These are phyloP conservation scores for Nixonia krombeini DNA, from an alignment of 1,140 invertebrate genomes.

Conservation along the genomic window DNA sequence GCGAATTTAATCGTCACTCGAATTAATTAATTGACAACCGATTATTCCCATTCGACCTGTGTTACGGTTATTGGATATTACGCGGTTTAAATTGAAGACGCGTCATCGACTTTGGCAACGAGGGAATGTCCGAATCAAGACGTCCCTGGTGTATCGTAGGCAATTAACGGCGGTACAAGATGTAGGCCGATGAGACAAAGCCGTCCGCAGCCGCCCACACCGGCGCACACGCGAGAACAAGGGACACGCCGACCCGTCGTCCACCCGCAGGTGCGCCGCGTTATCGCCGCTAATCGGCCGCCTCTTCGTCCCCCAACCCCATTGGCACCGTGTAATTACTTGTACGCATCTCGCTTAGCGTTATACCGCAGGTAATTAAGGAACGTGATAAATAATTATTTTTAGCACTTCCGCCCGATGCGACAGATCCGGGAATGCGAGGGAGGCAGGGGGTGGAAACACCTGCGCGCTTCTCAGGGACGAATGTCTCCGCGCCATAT, in stretches of 20 bases:
- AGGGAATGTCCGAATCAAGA: slow-evolving; percentile 32
- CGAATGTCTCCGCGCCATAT: slow-evolving; percentile 23
- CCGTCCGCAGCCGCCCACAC: slow-evolving; percentile 42
- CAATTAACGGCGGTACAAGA: slow-evolving; percentile 62
- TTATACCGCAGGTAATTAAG: slow-evolving; percentile 58
- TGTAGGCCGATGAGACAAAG: slow-evolving; percentile 32
- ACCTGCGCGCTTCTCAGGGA: slow-evolving; percentile 35
- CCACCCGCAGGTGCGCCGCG: slow-evolving; percentile 53
- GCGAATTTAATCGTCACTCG: slow-evolving; percentile 24
- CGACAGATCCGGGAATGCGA: slow-evolving; percentile 39
- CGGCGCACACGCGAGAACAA: slow-evolving; percentile 33
- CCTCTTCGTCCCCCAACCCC: slow-evolving; percentile 16
- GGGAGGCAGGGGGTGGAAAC: slow-evolving; percentile 25
- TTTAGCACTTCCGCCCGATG: slow-evolving; percentile 43
- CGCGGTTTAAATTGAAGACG: slow-evolving; percentile 19
- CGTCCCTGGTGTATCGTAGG: slow-evolving; percentile 25
- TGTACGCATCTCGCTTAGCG: slow-evolving; percentile 39
- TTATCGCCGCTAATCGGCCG: slow-evolving; percentile 43
- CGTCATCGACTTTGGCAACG: too few species aligned
- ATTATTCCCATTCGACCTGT: too few species aligned
- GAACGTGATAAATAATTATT: slow-evolving; percentile 59
- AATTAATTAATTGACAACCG: slow-evolving; percentile 5
- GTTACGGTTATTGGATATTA: too few species aligned
- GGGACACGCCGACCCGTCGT: slow-evolving; percentile 27
- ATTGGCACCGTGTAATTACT: slow-evolving; percentile 38